Evolutionary conservation across 1,140 invertebrate species (phyloP).

Genomic region (Bombus confusus): DNA sequence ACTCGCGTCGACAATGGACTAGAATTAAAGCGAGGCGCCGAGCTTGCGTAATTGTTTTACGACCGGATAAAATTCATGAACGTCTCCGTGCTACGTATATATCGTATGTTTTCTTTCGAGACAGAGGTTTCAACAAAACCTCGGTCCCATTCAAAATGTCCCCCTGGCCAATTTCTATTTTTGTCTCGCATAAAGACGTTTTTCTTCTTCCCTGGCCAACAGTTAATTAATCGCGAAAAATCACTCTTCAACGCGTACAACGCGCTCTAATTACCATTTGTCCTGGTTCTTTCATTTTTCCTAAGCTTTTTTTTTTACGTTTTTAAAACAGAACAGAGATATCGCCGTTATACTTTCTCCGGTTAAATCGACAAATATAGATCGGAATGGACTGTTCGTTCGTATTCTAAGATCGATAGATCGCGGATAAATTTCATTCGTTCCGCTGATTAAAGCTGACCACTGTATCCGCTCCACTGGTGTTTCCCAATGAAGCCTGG

Average conservation of each 20-base stretch:
- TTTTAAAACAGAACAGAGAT: not conserved
- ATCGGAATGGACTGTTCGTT: not conserved
- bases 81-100: constrained; percentile 12
- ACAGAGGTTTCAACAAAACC: constrained; percentile 33
- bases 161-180: not conserved
- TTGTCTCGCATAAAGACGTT: not conserved
- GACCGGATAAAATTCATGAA: constrained; percentile 64
- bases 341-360: no score
- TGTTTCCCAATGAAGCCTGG: not conserved
- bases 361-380: constrained; percentile 10
- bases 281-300: not conserved
- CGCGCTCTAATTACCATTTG: constrained; percentile 11
- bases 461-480: no score
- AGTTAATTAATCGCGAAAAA: constrained; percentile 5
- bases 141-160: constrained; percentile 17
- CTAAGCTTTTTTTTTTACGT: not conserved
- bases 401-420: not conserved
- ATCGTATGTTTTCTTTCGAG: constrained; percentile 42
- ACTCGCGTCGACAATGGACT: constrained; percentile 59
- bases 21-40: constrained; percentile 62
- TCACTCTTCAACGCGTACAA: not conserved
- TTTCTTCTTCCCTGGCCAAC: not conserved
- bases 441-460: constrained; percentile 11
- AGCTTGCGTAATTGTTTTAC: constrained; percentile 67
- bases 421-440: constrained; percentile 19